Percentiles rank a stretch among this genome's conserved stretches.
Evolutionary conservation across 2,888 invertebrate species (phyloP).

Genomic region (Nephrotoma guestfalica): DNA sequence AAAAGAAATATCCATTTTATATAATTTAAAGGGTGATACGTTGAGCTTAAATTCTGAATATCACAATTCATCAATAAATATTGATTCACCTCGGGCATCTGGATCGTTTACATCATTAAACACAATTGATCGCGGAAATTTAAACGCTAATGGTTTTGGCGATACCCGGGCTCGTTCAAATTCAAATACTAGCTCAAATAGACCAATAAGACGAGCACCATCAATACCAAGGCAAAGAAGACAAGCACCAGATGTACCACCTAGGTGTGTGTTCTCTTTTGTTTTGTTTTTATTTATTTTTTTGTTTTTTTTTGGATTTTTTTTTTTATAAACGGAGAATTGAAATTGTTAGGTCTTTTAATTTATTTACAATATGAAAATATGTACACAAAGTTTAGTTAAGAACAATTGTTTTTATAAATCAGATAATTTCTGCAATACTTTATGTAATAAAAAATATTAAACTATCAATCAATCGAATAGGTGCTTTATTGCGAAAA

Average conservation of each 20-base stretch:
- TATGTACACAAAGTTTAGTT: background rate
- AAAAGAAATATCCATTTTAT: background rate
- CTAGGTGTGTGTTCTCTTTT: constrained; percentile 6
- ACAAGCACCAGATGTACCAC: constrained; percentile 13
- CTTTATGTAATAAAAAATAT: too few species aligned
- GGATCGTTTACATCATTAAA: constrained; percentile 8
- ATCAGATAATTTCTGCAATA: too few species aligned
- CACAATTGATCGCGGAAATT: background rate
- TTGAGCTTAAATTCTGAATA: constrained; percentile 6
- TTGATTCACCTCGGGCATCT: background rate
- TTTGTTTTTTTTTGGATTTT: background rate
- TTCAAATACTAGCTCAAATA: constrained; percentile 10
- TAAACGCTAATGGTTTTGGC: background rate
- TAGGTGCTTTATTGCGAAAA: too few species aligned
- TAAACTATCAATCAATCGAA: too few species aligned
- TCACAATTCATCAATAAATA: background rate
- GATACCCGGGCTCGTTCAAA: background rate
- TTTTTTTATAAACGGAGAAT: background rate
- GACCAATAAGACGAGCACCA: constrained; percentile 12
- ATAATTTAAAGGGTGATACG: constrained; percentile 6
- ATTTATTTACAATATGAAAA: background rate
- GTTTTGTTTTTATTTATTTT: background rate
- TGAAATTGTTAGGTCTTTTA: background rate
- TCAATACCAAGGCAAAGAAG: constrained; percentile 8
- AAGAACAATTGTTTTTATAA: too few species aligned